phyloP scores from a whole-genome alignment of 2,888 invertebrate genomes.

The Melanotus villosus region DNA sequence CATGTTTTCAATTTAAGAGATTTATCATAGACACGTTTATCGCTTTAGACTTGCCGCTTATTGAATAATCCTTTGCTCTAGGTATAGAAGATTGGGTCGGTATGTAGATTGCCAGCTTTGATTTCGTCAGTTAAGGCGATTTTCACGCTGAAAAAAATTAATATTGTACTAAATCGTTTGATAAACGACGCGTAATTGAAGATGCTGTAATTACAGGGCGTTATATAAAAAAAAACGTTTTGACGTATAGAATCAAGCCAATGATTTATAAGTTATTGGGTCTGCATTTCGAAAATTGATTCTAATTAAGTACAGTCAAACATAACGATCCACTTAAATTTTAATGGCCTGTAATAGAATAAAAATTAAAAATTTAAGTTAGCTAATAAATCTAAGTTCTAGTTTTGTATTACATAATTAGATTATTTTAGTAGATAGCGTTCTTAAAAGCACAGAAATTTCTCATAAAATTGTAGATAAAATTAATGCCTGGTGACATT shows the following conservation, averaged over 20 bases:
- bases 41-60: constrained; percentile 16
- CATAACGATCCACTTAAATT: constrained; percentile 50
- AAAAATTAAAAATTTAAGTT: constrained; percentile 50
- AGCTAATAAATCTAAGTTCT: constrained; percentile 28
- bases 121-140: constrained; percentile 6
- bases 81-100: neutral
- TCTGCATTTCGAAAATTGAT: constrained; percentile 54
- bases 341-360: constrained; percentile 42
- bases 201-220: constrained; percentile 45
- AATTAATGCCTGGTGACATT: neutral
- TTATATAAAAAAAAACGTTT: constrained; percentile 8
- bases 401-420: constrained; percentile 29
- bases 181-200: constrained; percentile 42
- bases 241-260: constrained; percentile 32
- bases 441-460: neutral
- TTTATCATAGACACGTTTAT: constrained; percentile 25
- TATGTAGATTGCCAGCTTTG: neutral
- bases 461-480: neutral
- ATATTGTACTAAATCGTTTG: constrained; percentile 32
- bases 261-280: constrained; percentile 53
- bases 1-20: constrained; percentile 28
- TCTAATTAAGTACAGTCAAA: constrained; percentile 54
- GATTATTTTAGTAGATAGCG: constrained; percentile 13
- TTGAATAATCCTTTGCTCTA: constrained; percentile 14
- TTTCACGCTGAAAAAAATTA: constrained; percentile 4